phyloP scores from a whole-genome alignment of 1,140 invertebrate genomes.

The Ganaspis sp. region DNA sequence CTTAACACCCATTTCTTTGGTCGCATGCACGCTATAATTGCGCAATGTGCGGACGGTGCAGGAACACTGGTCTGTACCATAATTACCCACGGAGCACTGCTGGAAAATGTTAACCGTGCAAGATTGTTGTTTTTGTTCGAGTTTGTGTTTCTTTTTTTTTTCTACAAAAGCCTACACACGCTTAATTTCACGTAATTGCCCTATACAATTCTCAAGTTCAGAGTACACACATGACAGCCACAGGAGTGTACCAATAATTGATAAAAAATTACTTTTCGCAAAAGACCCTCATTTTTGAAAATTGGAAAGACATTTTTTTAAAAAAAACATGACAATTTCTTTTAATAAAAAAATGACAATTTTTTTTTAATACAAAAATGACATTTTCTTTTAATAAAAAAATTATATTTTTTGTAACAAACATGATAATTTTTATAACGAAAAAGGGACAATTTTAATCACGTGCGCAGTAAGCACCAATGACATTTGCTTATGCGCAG shows the following conservation, averaged over 20 bases:
- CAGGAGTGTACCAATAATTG: background rate
- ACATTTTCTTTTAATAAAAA: too few relatives aligned
- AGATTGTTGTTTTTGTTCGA: slow-evolving; percentile 25
- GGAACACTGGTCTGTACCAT: slow-evolving; percentile 18
- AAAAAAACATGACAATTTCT: too few relatives aligned
- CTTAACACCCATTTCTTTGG: slow-evolving; percentile 30
- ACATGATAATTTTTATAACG: too few relatives aligned
- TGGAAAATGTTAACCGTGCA: slow-evolving; percentile 27
- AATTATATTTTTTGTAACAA: too few relatives aligned
- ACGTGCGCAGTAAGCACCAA: too few relatives aligned
- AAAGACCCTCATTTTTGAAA: too few relatives aligned
- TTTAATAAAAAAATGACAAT: too few relatives aligned
- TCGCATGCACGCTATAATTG: slow-evolving; percentile 27
- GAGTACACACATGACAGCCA: background rate
- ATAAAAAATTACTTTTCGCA: background rate
- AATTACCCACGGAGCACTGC: background rate
- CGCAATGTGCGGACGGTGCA: slow-evolving; percentile 18
- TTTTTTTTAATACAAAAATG: background rate
- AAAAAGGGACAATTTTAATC: too few relatives aligned
- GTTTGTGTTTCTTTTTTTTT: slow-evolving; percentile 2
- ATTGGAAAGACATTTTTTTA: too few relatives aligned
- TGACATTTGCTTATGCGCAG: too few relatives aligned
- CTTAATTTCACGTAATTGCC: slow-evolving; percentile 11
- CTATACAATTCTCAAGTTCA: slow-evolving; percentile 1
- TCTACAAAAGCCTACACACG: background rate